Base-by-base conservation (phyloP, 1,140 invertebrate genomes). In the Papilio aristodemus region DNA sequence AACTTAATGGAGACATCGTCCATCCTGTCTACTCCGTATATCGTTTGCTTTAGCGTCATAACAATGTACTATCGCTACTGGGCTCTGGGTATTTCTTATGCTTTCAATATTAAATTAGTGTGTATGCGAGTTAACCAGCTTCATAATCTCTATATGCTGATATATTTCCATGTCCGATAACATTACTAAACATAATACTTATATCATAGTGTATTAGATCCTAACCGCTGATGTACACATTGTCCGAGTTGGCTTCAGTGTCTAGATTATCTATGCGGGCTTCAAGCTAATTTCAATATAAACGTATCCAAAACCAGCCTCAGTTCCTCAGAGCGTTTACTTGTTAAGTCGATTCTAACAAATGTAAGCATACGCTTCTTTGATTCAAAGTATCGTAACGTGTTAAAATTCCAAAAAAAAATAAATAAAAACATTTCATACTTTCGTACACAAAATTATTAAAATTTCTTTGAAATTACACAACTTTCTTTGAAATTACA, bases 71-170 rank as follows among this genome's bases (percentile, higher is more conserved):
- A 74, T 83, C 85, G 89, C 89, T 91, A 90, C 77, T 88, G 89
- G 87, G 89, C 87, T 89, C 86, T 80, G 87, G 89, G 89, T 89
- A 87, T 88, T 86, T 86, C 87, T n/a, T 91, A 88, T 90, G 89
- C 89, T 91, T 91, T 89, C 86, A 81, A 89, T 91, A 91, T 91
- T 89, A 85, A 86, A 86, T 85, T 91, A 90, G 89, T 89, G 86
- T 90, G 87, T 91, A 89, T 90, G 87, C 87, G 84, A 88, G 85
- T 79, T 87, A 81, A 88, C 83, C 84, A 91, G 89, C 89, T 91
- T 91, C 79, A 87, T 90, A 90, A 89, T 81, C 77, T 86, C 84
- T 91, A 87, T 91, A 87, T 89, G 89, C 89, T 90, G 84, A 89
- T 90, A 85, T 85, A 87, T 85, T 83, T 83, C 85, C 80, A 88